These are phyloP conservation scores for Apteryx mantelli DNA, from an alignment of 2,113 vertebrate species.

Conservation along the genomic window DNA sequence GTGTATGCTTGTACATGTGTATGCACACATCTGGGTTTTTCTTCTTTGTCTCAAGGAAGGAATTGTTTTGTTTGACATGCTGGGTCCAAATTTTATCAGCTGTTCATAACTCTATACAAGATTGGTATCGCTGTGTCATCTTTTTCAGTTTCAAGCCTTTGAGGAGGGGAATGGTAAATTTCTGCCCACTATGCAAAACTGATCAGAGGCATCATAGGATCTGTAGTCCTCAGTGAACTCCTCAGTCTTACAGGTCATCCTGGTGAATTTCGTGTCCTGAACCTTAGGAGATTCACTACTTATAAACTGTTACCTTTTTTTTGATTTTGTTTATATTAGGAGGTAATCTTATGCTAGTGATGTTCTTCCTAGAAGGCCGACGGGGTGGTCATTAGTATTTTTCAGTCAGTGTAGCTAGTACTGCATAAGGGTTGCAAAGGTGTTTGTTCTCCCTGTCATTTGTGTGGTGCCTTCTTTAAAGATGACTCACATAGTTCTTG, in stretches of 20 bases:
- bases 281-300: neutral
- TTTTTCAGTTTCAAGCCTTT: neutral
- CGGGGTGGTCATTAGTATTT: neutral
- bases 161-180: neutral
- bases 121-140: neutral
- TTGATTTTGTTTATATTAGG: neutral
- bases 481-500: neutral
- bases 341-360: neutral
- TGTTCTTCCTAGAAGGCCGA: neutral
- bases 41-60: neutral
- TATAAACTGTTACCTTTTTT: neutral
- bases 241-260: neutral
- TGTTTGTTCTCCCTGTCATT: neutral
- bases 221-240: neutral
- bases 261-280: neutral
- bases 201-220: neutral
- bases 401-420: neutral
- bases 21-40: neutral
- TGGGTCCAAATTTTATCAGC: neutral
- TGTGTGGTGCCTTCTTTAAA: neutral
- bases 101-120: neutral
- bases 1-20: neutral
- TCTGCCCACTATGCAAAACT: accelerated
- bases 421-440: neutral
- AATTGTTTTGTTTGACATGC: neutral